Evolutionary conservation across 2,888 invertebrate genomes (phyloP).

Genomic region (Lysandra bellargus): DNA sequence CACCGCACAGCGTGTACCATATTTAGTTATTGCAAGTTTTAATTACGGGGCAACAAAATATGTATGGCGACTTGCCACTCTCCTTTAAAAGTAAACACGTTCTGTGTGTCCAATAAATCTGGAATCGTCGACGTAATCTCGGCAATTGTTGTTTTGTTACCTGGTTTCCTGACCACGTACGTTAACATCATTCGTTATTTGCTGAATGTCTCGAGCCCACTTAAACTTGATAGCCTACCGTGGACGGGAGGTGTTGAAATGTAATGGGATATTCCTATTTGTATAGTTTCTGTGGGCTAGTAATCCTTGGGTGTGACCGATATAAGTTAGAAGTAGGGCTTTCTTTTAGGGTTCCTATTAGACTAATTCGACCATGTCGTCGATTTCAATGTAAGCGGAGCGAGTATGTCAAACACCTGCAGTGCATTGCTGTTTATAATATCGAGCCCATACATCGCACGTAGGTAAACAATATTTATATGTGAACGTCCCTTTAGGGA

Average conservation of each 20-base stretch:
- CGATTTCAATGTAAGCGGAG: too few species aligned
- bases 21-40: background rate
- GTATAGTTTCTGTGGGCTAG: background rate
- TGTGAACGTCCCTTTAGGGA: background rate
- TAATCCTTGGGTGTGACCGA: background rate
- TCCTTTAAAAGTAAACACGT: background rate
- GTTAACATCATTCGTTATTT: constrained; percentile 27
- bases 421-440: too few species aligned
- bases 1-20: too few species aligned
- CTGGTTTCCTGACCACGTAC: constrained; percentile 22
- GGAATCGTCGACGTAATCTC: background rate
- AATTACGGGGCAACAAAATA: background rate
- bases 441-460: background rate
- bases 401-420: too few species aligned
- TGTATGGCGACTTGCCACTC: background rate
- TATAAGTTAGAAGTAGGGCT: background rate
- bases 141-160: constrained; percentile 29
- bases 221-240: constrained; percentile 11
- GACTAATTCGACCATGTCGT: too few species aligned
- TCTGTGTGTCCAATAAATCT: constrained; percentile 22
- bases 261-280: constrained; percentile 13
- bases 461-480: constrained; percentile 1
- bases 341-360: background rate
- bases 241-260: constrained; percentile 4
- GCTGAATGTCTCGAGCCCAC: constrained; percentile 13